Conservation (phyloP, 1,140 invertebrate species). For the Hypsibius dujardini region DNA sequence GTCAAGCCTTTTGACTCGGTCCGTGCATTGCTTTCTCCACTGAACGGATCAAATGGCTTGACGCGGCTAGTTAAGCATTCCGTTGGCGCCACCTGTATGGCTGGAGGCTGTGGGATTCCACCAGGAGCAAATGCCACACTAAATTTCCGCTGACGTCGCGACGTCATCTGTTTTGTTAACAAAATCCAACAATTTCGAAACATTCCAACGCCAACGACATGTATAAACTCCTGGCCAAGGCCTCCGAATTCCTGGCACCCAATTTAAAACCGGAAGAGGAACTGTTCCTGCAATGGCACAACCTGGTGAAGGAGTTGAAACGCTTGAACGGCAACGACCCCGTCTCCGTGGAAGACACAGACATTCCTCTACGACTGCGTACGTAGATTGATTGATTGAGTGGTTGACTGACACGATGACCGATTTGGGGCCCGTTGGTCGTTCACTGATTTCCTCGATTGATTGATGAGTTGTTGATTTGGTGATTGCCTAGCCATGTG, state of each 20-base stretch:
- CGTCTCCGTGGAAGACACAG: slow-evolving; percentile 3
- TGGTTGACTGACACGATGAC: no score
- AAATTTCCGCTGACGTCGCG: background rate
- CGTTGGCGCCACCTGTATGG: background rate
- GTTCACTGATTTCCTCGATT: no score
- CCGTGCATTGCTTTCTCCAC: no score
- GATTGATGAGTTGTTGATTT: no score
- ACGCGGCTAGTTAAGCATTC: no score
- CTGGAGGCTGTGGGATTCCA: background rate
- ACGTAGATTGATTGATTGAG: no score
- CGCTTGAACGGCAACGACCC: background rate
- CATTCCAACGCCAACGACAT: no score
- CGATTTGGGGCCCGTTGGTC: no score
- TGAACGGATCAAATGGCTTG: no score
- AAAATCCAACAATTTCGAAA: background rate
- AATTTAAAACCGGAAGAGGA: background rate
- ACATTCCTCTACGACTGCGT: background rate
- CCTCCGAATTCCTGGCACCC: slow-evolving; percentile 7
- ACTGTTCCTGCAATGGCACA: slow-evolving; percentile 5
- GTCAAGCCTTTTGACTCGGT: no score
- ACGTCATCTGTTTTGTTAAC: background rate
- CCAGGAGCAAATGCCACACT: background rate
- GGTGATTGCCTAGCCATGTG: no score
- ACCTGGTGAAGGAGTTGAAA: slow-evolving; percentile 1
- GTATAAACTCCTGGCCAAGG: background rate